Conservation (phyloP, 2,113 vertebrate genomes). For the Peucedramus taeniatus region DNA sequence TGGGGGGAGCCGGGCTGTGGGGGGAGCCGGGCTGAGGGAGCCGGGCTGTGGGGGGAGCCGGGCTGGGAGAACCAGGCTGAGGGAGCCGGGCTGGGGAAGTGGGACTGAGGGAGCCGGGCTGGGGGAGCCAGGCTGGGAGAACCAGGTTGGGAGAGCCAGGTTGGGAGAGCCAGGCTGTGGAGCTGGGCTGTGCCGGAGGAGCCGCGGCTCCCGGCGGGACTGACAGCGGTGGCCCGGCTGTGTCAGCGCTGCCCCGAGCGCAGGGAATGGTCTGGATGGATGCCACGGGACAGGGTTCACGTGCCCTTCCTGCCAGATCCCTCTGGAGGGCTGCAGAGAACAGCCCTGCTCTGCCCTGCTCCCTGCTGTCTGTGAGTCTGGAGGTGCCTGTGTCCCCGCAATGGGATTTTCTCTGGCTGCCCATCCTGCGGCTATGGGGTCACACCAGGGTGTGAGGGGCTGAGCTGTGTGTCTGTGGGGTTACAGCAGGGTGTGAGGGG, state of each 20-base stretch:
- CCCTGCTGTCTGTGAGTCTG: accelerated
- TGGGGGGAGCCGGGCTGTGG: no score
- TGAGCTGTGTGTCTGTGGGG: neutral
- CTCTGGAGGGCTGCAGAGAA: neutral
- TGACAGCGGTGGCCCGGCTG: accelerated
- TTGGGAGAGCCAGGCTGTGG: no score
- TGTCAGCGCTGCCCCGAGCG: neutral
- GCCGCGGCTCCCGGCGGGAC: neutral
- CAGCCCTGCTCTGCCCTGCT: neutral
- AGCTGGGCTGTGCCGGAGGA: accelerated
- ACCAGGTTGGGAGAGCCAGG: no score
- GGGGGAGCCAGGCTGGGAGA: no score
- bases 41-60: no score
- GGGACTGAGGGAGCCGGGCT: neutral
- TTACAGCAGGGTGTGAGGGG: no score
- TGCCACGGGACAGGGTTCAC: neutral
- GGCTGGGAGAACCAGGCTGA: neutral
- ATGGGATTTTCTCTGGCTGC: accelerated
- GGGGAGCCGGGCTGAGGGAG: no score
- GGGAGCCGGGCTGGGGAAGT: no score
- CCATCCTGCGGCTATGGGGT: neutral
- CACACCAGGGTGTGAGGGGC: neutral
- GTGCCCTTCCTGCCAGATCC: neutral
- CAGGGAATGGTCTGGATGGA: neutral
- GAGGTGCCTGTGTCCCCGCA: accelerated